Conservation (phyloP, 2,797 vertebrate genomes). For the Aplochiton taeniatus region DNA sequence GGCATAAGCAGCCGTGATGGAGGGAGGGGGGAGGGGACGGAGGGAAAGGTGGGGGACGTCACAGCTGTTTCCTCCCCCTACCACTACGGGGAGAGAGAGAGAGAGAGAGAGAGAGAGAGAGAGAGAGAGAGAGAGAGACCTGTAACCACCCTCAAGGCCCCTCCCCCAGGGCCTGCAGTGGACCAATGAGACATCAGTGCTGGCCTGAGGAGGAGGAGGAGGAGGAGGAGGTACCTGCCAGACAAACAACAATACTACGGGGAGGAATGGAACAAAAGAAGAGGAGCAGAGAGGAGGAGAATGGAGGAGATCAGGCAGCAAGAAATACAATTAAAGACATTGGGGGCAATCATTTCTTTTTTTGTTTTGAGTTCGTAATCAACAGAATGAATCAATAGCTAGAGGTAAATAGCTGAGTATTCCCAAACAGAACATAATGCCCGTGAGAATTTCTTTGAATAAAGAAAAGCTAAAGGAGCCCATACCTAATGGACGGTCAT, state of each 20-base stretch:
- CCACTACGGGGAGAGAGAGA: conserved; percentile 42
- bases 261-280: conserved; percentile 14
- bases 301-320: conserved; percentile 16
- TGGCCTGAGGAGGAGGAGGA: conserved; percentile 29
- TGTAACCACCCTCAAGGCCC: conserved; percentile 31
- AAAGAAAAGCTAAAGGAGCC: no score
- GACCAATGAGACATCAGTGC: conserved; percentile 51
- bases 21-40: conserved; percentile 16
- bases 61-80: conserved; percentile 50
- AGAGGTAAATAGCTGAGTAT: no score
- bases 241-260: conserved; percentile 10
- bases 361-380: no score
- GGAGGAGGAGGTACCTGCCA: conserved; percentile 7
- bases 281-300: conserved; percentile 18
- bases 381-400: no score
- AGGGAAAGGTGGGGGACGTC: conserved; percentile 17
- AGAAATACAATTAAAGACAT: not conserved
- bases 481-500: no score
- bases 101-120: conserved; percentile 7
- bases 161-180: conserved; percentile 23
- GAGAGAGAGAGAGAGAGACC: conserved; percentile 27
- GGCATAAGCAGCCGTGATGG: conserved; percentile 40
- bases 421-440: no score
- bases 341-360: not conserved
- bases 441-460: no score